A percentile compares a stretch with the other conserved stretches of the same genome.
These are phyloP conservation scores for Scophthalmus maximus DNA, from an alignment of 2,113 vertebrate species.

Conservation along the genomic window DNA sequence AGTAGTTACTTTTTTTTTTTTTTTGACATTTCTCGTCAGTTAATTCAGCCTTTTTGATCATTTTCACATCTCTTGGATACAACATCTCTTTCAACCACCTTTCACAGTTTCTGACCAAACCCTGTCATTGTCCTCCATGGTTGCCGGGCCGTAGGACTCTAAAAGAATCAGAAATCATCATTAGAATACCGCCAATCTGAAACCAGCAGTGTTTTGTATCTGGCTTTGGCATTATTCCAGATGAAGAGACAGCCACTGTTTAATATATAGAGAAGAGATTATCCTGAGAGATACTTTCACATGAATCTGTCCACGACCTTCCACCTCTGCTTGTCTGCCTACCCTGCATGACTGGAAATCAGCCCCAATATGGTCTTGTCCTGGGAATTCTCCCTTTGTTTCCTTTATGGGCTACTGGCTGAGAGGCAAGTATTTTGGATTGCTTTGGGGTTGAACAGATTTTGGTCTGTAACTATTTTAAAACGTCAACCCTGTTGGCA, in stretches of 20 bases:
- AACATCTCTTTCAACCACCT: not conserved
- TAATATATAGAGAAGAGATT: not conserved
- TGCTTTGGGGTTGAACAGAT: not conserved
- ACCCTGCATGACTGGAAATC: conserved; percentile 66
- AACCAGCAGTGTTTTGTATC: conserved; percentile 6
- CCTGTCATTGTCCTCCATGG: conserved; percentile 2
- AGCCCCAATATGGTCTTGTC: not conserved
- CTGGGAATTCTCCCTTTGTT: conserved; percentile 24
- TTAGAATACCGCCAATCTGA: conserved; percentile 7
- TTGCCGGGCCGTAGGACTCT: not conserved
- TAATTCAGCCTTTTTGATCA: conserved; percentile 8
- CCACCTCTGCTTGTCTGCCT: conserved; percentile 53
- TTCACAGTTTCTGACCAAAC: conserved; percentile 3
- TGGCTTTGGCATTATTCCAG: conserved; percentile 6
- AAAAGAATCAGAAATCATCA: not conserved
- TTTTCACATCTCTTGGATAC: conserved; percentile 29
- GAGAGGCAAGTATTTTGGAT: not conserved
- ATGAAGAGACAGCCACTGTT: conserved; percentile 5
- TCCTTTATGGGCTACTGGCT: conserved; percentile 11
- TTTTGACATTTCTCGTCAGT: conserved; percentile 9
- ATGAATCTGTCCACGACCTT: conserved; percentile 33
- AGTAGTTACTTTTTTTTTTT: not conserved
- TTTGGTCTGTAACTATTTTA: not conserved
- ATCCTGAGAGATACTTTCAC: conserved; percentile 21
- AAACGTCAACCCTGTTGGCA: not conserved